phyloP scores from a whole-genome alignment of 2,113 vertebrate genomes.

The Microtus oregoni region DNA sequence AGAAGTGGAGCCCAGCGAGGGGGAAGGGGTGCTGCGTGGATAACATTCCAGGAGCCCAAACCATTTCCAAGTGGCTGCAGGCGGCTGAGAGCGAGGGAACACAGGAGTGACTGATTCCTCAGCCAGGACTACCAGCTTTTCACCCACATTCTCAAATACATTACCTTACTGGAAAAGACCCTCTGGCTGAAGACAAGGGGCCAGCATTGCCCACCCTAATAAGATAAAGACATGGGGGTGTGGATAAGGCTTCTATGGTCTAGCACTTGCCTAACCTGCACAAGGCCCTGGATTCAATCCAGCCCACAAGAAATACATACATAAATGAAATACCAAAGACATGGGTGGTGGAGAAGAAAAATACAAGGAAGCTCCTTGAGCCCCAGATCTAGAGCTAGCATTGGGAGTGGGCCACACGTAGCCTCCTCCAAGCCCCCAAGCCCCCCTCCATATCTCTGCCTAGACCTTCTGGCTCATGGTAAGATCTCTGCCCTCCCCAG shows the following conservation, averaged over 20 bases:
- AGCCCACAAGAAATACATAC: neutral
- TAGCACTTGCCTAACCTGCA: neutral
- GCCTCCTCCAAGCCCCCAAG: neutral
- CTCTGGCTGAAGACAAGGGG: neutral
- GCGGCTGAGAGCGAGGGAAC: conserved; percentile 16
- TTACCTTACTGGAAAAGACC: neutral
- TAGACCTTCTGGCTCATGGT: neutral
- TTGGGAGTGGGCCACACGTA: rapidly evolving
- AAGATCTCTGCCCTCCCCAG: neutral
- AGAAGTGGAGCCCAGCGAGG: neutral
- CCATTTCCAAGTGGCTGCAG: conserved; percentile 44
- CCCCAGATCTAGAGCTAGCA: neutral
- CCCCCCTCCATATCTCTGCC: neutral
- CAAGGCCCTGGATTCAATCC: neutral
- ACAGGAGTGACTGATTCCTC: neutral
- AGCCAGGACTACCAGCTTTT: neutral
- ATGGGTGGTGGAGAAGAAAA: neutral
- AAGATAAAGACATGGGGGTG: neutral
- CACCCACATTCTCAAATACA: neutral
- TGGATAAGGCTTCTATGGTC: no score
- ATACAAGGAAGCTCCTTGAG: neutral
- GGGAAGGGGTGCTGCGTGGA: neutral
- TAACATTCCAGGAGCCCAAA: conserved; percentile 74
- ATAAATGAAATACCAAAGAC: neutral
- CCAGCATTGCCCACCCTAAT: neutral